Base-by-base conservation (phyloP, 2,113 vertebrate species). In the Hydrolagus affinis region DNA sequence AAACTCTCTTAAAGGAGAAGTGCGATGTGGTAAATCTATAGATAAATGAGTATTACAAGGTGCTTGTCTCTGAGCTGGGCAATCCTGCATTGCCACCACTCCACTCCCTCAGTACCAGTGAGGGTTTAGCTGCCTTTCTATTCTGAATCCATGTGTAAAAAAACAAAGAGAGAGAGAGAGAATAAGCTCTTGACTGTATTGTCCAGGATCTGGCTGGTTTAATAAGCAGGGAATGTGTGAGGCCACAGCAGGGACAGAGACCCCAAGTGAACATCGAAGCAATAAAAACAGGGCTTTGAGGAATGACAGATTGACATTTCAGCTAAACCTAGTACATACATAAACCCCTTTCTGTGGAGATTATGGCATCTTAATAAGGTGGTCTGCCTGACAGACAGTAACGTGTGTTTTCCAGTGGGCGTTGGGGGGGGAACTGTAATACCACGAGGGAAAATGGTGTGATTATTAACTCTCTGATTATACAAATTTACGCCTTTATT, bases 221-320 rank as follows among this genome's bases (percentile, higher is more conserved):
- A 83, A 83, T 83, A 83, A 83, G 66, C 60, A 68, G 78, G 28
- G 62, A 83, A 83, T 80, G 76, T 83, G 78, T 30, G 32, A 83
- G 78, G 78, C 78, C 62, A 83, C 60, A 32, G 28, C 25, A 21
- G 62, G 78, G 78, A 60, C 78, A 83, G 78, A 28, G 78, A 83
- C 62, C 11, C 23, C 14, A 28, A 83, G 60, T 28, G 60, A 60
- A 68, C 78, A 68, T 60, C 64, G 62, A 83, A 83, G 78, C 78
- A 83, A 83, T 83, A 83, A 83, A 83, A 83, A 64, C 78, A 83
- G 23, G 62, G 78, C 78, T 83, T 83, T 83, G 78, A 83, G 78
- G 62, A 83, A 83, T 83, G 78, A 83, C 78, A 68, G 78, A 83
- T 83, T 83, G 78, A 83, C 78, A 83, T 83, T 83, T 83, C 78